These are phyloP conservation scores for Trachemys scripta DNA, from an alignment of 2,113 vertebrate species.

Conservation along the genomic window DNA sequence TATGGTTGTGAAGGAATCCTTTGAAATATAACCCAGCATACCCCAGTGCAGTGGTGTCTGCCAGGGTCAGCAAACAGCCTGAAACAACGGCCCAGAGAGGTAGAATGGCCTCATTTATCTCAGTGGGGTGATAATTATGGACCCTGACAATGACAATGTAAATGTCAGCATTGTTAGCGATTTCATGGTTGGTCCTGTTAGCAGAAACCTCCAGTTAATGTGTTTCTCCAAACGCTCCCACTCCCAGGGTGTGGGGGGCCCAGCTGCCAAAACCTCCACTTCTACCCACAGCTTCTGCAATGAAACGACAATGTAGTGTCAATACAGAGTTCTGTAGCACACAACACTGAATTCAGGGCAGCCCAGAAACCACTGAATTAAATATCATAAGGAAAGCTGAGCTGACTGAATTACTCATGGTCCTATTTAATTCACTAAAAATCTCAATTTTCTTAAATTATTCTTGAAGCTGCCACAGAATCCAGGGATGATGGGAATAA, in stretches of 20 bases:
- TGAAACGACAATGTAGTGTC: background rate
- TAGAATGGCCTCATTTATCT: background rate
- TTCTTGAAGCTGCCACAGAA: background rate
- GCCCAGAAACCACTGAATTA: background rate
- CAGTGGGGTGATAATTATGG: background rate
- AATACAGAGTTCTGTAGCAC: background rate
- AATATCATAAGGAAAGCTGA: background rate
- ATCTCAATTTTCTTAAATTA: background rate
- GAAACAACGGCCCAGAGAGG: background rate
- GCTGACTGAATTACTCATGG: background rate
- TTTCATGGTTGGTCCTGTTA: background rate
- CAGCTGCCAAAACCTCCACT: background rate
- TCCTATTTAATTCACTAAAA: background rate
- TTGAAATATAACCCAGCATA: background rate
- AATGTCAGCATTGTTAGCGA: background rate
- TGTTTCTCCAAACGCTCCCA: background rate
- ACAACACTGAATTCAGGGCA: background rate
- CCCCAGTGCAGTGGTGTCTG: background rate
- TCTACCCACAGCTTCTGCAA: background rate
- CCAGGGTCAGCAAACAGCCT: background rate
- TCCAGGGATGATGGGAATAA: background rate
- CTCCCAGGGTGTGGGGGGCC: background rate
- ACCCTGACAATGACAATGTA: background rate
- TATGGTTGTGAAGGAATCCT: background rate
- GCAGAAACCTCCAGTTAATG: background rate